Base-by-base conservation (phyloP, 1,140 invertebrate genomes). In the Hesperophylax magnus region DNA sequence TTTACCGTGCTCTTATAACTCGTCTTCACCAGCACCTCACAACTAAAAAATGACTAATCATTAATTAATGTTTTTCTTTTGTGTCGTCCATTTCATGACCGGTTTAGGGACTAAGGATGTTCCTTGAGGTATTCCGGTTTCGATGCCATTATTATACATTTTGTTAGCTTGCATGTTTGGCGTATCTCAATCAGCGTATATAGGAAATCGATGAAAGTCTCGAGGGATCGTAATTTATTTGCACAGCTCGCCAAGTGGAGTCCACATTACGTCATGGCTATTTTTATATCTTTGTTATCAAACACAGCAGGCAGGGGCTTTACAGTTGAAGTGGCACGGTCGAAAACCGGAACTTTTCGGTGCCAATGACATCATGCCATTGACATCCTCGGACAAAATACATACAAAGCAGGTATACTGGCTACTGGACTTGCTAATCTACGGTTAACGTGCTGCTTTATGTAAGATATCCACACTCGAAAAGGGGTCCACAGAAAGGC, bases 231-330 rank as follows among this genome's bases (percentile, higher is more conserved):
- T 60, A 20, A 17, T 20, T 60, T 60, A 60, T 60, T 60, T 22
- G 22, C 56, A 60, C 8, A 60, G 56, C 56, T 22, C n/a, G 14
- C 56, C n/a, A n/a, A 60, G n/a, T 60, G 3, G n/a, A 22, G 34
- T 47, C 8, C 39, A 14, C 39, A 47, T 47, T 47, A 47, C 69
- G 47, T 72, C 69, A 72, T 24, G 69, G 39, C 24, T 72, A 72
- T 72, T 72, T 72, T 52, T 72, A 72, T 11, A 72, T 24, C 39
- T 72, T 72, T 72, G 69, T 72, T 72, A 72, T 72, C 69, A 72
- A 72, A 72, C 69, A 47, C 39, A 47, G 11, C 9, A 47, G 27
- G 39, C 11, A 53, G 18, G n/a, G 47, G 47, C 6, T 53, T 47
- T 47, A 72, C 69, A 72, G 69, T 72, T 24, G 69, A 24, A 53